A percentile compares a stretch with the other conserved stretches of the same genome.
Evolutionary conservation across 2,888 invertebrate species (phyloP).

Genomic region (Luperina nickerlii): DNA sequence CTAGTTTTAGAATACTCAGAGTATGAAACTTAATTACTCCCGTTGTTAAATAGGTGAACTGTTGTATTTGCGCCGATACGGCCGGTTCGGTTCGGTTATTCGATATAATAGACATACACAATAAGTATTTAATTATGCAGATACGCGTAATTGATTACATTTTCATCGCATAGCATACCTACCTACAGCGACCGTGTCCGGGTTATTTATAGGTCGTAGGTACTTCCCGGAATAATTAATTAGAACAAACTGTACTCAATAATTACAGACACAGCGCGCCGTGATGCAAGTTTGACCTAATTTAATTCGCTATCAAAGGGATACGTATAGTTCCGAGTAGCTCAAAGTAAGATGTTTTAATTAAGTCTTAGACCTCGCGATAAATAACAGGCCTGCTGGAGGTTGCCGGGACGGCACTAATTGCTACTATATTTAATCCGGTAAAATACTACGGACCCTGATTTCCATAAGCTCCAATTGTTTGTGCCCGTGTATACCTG

Average conservation of each 20-base stretch:
- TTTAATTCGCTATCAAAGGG: conserved; percentile 82
- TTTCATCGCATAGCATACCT: conserved; percentile 24
- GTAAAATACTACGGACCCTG: conserved; percentile 87
- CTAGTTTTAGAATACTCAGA: too few species aligned
- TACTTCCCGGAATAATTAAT: conserved; percentile 50
- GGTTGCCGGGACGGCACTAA: conserved; percentile 84
- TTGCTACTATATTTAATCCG: conserved; percentile 90
- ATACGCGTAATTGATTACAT: conserved; percentile 43
- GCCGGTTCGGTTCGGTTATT: too few species aligned
- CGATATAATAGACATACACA: neutral
- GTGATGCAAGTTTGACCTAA: conserved; percentile 76
- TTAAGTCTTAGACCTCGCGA: conserved; percentile 88
- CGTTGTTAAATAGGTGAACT: too few species aligned
- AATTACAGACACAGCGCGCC: conserved; percentile 58
- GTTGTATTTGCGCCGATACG: too few species aligned
- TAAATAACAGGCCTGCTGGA: conserved; percentile 86
- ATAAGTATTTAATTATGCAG: conserved; percentile 10
- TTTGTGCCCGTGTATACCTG: conserved; percentile 85
- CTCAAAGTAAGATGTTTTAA: conserved; percentile 89
- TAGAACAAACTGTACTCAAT: conserved; percentile 59
- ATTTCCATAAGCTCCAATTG: conserved; percentile 90
- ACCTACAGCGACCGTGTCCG: neutral
- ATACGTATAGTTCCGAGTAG: conserved; percentile 78
- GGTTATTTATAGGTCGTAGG: conserved; percentile 2
- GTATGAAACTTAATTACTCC: too few species aligned